These are phyloP conservation scores for Stenolophus ochropezus DNA, from an alignment of 2,888 invertebrate genomes.

Conservation along the genomic window DNA sequence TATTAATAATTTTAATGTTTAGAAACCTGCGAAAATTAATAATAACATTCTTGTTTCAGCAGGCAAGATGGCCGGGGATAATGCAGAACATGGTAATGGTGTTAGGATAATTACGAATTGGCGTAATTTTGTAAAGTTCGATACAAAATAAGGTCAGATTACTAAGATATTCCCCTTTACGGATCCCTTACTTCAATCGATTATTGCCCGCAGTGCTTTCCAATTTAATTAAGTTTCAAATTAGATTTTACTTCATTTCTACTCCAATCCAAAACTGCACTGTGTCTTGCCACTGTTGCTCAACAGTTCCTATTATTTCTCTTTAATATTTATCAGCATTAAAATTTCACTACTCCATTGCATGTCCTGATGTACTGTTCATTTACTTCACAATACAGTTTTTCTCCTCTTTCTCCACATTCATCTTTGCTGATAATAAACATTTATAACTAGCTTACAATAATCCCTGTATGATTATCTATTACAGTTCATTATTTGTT, in stretches of 20 bases:
- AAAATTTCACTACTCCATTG: too few relatives aligned
- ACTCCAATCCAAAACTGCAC: not conserved
- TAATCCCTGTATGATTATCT: too few relatives aligned
- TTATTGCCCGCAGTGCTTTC: conserved; percentile 7
- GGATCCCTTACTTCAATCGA: not conserved
- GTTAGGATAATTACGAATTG: conserved; percentile 35
- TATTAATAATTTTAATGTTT: too few relatives aligned
- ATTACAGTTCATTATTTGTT: too few relatives aligned
- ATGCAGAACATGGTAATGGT: conserved; percentile 13
- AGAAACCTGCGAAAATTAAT: too few relatives aligned
- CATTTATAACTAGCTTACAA: too few relatives aligned
- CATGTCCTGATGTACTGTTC: too few relatives aligned
- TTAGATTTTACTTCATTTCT: conserved; percentile 17
- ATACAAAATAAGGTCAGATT: conserved; percentile 19
- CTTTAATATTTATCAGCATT: too few relatives aligned
- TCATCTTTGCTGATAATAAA: too few relatives aligned
- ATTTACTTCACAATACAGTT: too few relatives aligned
- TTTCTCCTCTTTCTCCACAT: too few relatives aligned
- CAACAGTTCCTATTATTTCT: not conserved
- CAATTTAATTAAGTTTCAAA: conserved; percentile 35
- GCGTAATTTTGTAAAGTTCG: conserved; percentile 24
- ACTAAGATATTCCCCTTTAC: conserved; percentile 7
- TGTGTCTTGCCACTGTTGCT: not conserved
- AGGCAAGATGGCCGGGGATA: not conserved
- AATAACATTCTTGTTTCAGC: too few relatives aligned